These are phyloP conservation scores for Taenaris catops DNA, from an alignment of 2,888 invertebrate species.

Conservation along the genomic window DNA sequence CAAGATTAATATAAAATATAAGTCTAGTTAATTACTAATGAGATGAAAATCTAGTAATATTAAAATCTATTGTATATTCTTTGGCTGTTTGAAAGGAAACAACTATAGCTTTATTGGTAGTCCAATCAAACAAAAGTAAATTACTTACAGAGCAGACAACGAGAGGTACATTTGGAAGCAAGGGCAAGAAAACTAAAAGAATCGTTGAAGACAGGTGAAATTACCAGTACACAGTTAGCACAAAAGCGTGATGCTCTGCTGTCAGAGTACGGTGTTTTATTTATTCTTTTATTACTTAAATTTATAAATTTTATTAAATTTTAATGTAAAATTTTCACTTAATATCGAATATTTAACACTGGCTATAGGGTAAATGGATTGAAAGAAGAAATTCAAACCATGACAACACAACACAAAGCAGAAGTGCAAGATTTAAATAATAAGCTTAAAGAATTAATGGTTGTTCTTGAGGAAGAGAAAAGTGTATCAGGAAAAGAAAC, in stretches of 20 bases:
- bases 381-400: slow-evolving; percentile 50
- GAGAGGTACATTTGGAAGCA: slow-evolving; percentile 62
- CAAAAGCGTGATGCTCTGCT: slow-evolving; percentile 59
- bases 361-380: slow-evolving; percentile 45
- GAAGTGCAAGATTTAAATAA: slow-evolving; percentile 43
- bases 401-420: slow-evolving; percentile 44
- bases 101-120: too few relatives aligned
- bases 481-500: slow-evolving; percentile 36
- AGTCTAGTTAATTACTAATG: too few relatives aligned
- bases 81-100: too few relatives aligned
- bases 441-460: slow-evolving; percentile 46
- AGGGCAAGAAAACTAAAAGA: slow-evolving; percentile 67
- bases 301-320: background rate
- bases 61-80: too few relatives aligned
- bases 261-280: slow-evolving; percentile 59
- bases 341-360: background rate
- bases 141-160: slow-evolving; percentile 60
- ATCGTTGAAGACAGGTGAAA: slow-evolving; percentile 63
- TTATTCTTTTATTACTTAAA: too few relatives aligned
- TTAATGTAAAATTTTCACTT: background rate
- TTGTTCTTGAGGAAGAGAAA: slow-evolving; percentile 42
- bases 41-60: too few relatives aligned
- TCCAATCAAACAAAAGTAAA: too few relatives aligned
- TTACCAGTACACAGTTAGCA: slow-evolving; percentile 48
- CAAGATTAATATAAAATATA: too few relatives aligned